Evolutionary conservation across 1,140 invertebrate species (phyloP), one percentile per base, ranked within the genome.

Genomic region (Pseudoatta argentina): DNA sequence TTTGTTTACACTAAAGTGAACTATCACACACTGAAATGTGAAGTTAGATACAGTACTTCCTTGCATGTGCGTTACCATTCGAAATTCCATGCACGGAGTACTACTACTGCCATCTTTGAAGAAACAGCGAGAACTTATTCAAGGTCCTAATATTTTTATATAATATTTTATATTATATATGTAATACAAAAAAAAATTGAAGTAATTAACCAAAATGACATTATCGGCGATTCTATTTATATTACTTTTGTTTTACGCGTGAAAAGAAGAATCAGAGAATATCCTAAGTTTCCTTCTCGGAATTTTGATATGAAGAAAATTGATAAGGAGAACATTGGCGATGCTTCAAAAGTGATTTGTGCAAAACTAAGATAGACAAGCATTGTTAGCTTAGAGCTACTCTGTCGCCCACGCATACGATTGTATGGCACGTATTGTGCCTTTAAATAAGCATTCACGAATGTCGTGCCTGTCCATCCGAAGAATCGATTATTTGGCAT

Each of bases 371-470:
- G 21, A 44, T 3, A 51, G 12, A 48, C 1, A 6, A 1, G 27
- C 12, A 44, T 48, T 21, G 39, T 73, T 82, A 73, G 24, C 39
- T 14, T 10, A 53, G n/a, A 34, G 61, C 27, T 24, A 61, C n/a
- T 7, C 16, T 16, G 18, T 66, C 44, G 67, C 69, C 79, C 39
- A 61, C 67, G 24, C 53, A 12, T 69, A 24, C 48, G 14, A 61
- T 76, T 18, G 30, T 16, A n/a, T 30, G 48, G n/a, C 8, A 77
- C 34, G 24, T 39, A 30, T 71, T 55, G 64, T 16, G 16, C 24
- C 3, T n/a, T 79, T 69, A 57, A 81, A 71, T 71, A 55, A 81
- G 66, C 64, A 24, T 44, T 44, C 21, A 34, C 53, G 24, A 72
- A 7, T 27, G 59, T 51, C 44, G 27, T 7, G 2, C 34, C 4